Conservation (phyloP, 2,797 vertebrate genomes). For the Poecilia gillii region DNA sequence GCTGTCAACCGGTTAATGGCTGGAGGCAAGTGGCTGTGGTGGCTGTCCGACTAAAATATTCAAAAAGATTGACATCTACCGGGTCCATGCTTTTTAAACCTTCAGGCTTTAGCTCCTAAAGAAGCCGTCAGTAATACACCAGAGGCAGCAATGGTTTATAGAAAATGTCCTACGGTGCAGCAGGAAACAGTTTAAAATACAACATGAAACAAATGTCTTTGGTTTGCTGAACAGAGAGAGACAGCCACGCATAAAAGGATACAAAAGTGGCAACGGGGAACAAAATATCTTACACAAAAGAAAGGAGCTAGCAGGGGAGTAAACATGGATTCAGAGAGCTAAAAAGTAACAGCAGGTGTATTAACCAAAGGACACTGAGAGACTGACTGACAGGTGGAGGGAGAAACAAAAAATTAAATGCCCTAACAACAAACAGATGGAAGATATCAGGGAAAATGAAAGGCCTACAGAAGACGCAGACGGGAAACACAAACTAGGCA, state of each 20-base stretch:
- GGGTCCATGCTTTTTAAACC: background rate
- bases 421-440: background rate
- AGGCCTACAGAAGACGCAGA: background rate
- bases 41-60: background rate
- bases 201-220: background rate
- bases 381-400: background rate
- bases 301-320: background rate
- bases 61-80: background rate
- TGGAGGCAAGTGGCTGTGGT: constrained; percentile 2
- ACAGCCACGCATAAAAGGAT: background rate
- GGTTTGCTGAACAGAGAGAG: background rate
- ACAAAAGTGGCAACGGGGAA: background rate
- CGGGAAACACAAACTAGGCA: background rate
- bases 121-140: background rate
- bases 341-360: background rate
- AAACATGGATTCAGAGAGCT: background rate
- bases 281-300: background rate
- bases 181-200: background rate
- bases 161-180: background rate
- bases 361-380: background rate
- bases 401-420: background rate
- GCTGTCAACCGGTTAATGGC: background rate
- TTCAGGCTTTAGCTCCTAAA: background rate
- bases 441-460: background rate
- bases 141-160: background rate